A percentile compares a stretch with the other conserved stretches of the same genome.
These are phyloP conservation scores for Dendroctonus valens DNA, from an alignment of 1,140 invertebrate species.

Conservation along the genomic window DNA sequence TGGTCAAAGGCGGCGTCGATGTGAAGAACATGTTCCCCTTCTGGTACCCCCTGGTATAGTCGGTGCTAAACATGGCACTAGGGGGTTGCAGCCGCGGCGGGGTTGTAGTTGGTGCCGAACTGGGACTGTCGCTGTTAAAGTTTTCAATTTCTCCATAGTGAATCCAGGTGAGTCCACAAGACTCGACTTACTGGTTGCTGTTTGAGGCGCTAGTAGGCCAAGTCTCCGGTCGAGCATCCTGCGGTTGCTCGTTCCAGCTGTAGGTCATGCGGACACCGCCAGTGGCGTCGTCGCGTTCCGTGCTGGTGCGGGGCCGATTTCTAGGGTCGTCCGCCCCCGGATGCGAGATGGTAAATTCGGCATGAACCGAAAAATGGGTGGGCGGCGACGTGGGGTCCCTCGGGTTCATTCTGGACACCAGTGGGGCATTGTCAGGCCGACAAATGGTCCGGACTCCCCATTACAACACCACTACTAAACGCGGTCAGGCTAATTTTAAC, in stretches of 20 bases:
- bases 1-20: slow-evolving; percentile 51
- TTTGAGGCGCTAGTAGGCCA: slow-evolving; percentile 20
- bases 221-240: slow-evolving; percentile 2
- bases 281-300: slow-evolving; percentile 45
- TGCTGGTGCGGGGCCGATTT: slow-evolving; percentile 40
- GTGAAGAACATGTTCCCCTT: slow-evolving; percentile 58
- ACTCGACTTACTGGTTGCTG: slow-evolving; percentile 22
- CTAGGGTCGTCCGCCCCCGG: slow-evolving; percentile 39
- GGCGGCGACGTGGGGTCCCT: slow-evolving; percentile 23
- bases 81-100: slow-evolving; percentile 14
- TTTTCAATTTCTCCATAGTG: background rate
- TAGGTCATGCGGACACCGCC: slow-evolving; percentile 55
- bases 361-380: slow-evolving; percentile 58
- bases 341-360: slow-evolving; percentile 59
- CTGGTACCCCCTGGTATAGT: slow-evolving; percentile 50
- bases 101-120: slow-evolving; percentile 16
- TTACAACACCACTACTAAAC: background rate
- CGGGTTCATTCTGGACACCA: slow-evolving; percentile 27
- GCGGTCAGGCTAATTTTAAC: slow-evolving; percentile 14
- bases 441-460: background rate
- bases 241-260: slow-evolving; percentile 45
- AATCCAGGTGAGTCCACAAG: background rate
- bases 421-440: no score
- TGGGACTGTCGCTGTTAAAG: background rate
- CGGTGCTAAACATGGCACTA: slow-evolving; percentile 23